phyloP scores from a whole-genome alignment of 2,113 vertebrate genomes.

The Vicugna pacos region DNA sequence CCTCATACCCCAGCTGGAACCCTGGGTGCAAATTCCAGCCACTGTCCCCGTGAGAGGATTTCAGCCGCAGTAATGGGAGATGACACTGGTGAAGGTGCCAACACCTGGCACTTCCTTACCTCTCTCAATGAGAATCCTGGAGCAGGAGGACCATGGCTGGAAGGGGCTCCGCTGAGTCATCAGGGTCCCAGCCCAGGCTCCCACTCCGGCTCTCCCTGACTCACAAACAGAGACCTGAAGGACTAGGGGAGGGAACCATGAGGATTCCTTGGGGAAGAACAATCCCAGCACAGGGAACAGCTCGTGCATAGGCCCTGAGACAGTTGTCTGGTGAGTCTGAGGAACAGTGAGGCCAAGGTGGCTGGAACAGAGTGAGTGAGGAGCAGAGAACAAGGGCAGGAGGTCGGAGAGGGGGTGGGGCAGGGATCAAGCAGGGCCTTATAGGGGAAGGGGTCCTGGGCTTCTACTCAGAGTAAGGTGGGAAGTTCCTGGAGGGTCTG shows the following conservation, averaged over 20 bases:
- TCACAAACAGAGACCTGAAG: not conserved
- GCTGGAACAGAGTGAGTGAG: not conserved
- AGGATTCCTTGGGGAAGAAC: not conserved
- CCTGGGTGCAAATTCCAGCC: not conserved
- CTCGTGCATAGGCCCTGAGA: not conserved
- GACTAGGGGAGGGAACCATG: fast-evolving
- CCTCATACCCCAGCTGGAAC: fast-evolving
- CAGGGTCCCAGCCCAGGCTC: not conserved
- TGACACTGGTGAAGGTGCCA: fast-evolving
- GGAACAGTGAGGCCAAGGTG: not conserved
- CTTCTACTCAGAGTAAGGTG: not conserved
- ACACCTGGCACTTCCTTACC: not conserved
- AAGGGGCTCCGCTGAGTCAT: not conserved
- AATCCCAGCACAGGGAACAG: not conserved
- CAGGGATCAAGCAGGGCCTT: not conserved
- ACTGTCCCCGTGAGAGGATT: not conserved
- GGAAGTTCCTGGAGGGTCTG: not conserved
- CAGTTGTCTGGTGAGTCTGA: not conserved
- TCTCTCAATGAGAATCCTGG: not conserved
- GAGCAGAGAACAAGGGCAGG: not conserved
- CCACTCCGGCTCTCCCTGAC: too few relatives aligned
- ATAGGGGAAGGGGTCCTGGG: not conserved
- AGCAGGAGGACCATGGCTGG: not conserved
- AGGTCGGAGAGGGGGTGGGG: fast-evolving
- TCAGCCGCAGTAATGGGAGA: not conserved